Base-by-base conservation (phyloP, 1,140 invertebrate species). In the Drosophila pruinosa region DNA sequence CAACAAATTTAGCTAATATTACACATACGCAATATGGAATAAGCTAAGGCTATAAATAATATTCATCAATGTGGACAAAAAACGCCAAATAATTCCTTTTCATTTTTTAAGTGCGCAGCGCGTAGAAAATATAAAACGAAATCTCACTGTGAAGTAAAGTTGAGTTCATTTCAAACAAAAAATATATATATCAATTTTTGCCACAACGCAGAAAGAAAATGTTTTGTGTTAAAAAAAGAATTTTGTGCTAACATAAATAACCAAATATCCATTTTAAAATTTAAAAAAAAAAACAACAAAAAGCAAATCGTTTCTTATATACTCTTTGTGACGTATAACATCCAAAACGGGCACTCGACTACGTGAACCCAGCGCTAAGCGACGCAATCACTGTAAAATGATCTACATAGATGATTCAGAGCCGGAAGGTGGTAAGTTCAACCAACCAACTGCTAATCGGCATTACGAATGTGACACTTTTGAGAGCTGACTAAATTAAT, bases 381-480 rank as follows among this genome's bases (percentile, higher is more conserved):
- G 57, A 77, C 72, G 69, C 67, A 69, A 28, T 10, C 52, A 75
- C 19, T 70, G 72, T 58, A 89, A 83, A 34, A 96, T 97, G 96
- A 97, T 97, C 91, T 95, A 95, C 89, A 96, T 97, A 48, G 96
- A 97, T 92, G 96, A 97, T 91, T 94, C 94, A 75, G 96, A 97
- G 91, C 96, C 96, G 71, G 94, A 96, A 75, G 96, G 96, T 92
- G 96, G 96, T 97, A 94, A 96, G 94, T 91, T 71, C 41, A 47
- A 26, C 1, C 24, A 48, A 39, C 34, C 45, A 41, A 45, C 24
- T n/a, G 12, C 3, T 56, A 41, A 56, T 50, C 26, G 12, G 5
- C 0, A 47, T 38, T 36, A 41, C 12, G 36, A 4, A 36, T 21
- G 39, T 54, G 24, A 12, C 24, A 28, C 2, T 10, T 28, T 28